These are phyloP conservation scores for Lapara coniferarum DNA, from an alignment of 2,888 invertebrate species.

Conservation along the genomic window DNA sequence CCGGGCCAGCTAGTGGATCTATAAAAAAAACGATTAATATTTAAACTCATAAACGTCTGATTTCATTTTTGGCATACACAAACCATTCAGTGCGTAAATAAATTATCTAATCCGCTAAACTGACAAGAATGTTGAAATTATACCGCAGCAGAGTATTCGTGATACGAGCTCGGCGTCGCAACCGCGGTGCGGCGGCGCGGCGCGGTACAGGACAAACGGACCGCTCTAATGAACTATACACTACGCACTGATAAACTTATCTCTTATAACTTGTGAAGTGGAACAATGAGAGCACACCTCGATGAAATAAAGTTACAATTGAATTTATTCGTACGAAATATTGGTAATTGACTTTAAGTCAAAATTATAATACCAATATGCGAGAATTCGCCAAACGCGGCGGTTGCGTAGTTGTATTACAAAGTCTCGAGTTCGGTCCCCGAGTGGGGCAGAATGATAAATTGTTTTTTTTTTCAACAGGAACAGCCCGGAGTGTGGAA, in stretches of 20 bases:
- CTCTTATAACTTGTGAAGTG: background rate
- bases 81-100: too few relatives aligned
- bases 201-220: background rate
- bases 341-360: too few relatives aligned
- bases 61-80: background rate
- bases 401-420: too few relatives aligned
- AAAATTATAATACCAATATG: too few relatives aligned
- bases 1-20: too few relatives aligned
- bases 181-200: background rate
- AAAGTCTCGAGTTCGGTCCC: too few relatives aligned
- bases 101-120: background rate
- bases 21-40: too few relatives aligned
- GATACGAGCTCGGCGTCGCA: background rate
- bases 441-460: too few relatives aligned
- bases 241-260: constrained; percentile 5
- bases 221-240: constrained; percentile 16
- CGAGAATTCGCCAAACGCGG: too few relatives aligned
- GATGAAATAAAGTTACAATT: background rate
- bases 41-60: background rate
- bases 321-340: background rate
- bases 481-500: too few relatives aligned
- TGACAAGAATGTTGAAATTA: constrained; percentile 5
- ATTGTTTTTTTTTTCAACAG: too few relatives aligned
- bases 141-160: constrained; percentile 5
- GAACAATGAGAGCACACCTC: background rate